Base-by-base conservation (phyloP, 2,113 vertebrate genomes). In the Pteruthius melanotis region DNA sequence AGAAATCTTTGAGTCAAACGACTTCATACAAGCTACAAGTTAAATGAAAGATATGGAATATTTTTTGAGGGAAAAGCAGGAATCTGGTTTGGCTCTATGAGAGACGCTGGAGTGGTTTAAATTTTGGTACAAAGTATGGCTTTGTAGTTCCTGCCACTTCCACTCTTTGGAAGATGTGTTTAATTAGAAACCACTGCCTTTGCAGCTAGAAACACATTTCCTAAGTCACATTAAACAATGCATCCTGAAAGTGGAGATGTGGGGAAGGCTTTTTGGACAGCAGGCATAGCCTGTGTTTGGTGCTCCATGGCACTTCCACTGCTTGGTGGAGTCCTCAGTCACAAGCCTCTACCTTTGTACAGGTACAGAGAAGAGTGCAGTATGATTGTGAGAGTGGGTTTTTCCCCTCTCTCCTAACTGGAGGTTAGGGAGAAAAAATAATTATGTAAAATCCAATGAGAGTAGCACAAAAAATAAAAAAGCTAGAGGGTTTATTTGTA, bases 21-120 rank as follows among this genome's bases (percentile, higher is more conserved):
- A 37, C 70, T 83, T 72, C 14, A 4, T 31, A 21, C 6, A 10
- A 72, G 33, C 42, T 86, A 31, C 16, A 47, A 68, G 40, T 56
- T 2, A 86, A 95, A 53, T 12, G 20, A 33, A 79, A 60, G 59
- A 33, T 4, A 5, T 0, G 0, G 10, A 2, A 1, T n/a, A 2
- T 16, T 69, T 81, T 61, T 35, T 35, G 19, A 33, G 18, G 57
- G 21, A 59, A 77, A 86, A 52, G n/a, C n/a, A 50, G 20, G n/a
- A 15, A 8, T 59, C 68, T 91, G 50, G 20, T 79, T 72, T n/a
- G 70, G 66, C 45, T 90, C 31, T 18, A 0, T 15, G 54, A 45
- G 24, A 49, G 76, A 40, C 37, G 66, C 50, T 69, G 37, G 40
- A 86, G 37, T 30, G 27, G n/a, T 69, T 85, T 90, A 26, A 50